These are phyloP conservation scores for Aleiodes sp. DNA, from an alignment of 1,140 invertebrate species.

Conservation along the genomic window DNA sequence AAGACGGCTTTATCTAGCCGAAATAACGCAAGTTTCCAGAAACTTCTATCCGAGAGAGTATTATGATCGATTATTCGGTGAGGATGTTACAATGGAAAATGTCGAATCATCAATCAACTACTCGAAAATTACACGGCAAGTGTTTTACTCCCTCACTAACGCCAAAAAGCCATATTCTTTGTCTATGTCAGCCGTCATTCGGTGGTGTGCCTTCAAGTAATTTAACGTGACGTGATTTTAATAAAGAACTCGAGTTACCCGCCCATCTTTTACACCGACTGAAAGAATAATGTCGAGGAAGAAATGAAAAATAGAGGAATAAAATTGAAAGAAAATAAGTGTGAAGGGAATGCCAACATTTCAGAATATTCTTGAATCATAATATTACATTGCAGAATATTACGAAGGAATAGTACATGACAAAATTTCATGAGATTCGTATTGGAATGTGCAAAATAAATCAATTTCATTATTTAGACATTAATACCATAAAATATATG, in stretches of 20 bases:
- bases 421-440: too few species aligned
- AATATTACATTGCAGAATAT: too few species aligned
- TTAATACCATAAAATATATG: too few species aligned
- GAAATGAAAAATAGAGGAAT: conserved; percentile 7
- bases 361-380: too few species aligned
- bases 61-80: background rate
- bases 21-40: background rate
- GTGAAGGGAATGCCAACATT: too few species aligned
- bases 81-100: background rate
- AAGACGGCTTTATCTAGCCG: too few species aligned
- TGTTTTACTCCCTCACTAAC: background rate
- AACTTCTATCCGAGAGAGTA: background rate
- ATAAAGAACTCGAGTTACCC: conserved; percentile 26
- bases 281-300: background rate
- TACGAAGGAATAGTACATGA: too few species aligned
- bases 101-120: conserved; percentile 11
- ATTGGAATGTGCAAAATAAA: too few species aligned
- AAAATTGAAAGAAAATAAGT: background rate
- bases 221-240: conserved; percentile 32
- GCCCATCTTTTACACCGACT: background rate
- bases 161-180: background rate
- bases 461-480: too few species aligned
- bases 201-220: conserved; percentile 32
- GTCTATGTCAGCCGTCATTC: background rate
- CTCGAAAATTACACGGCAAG: background rate